These are phyloP conservation scores for Hemicentrotus pulcherrimus DNA, from an alignment of 35 echinoderm and acorn worm genomes.

Conservation along the genomic window DNA sequence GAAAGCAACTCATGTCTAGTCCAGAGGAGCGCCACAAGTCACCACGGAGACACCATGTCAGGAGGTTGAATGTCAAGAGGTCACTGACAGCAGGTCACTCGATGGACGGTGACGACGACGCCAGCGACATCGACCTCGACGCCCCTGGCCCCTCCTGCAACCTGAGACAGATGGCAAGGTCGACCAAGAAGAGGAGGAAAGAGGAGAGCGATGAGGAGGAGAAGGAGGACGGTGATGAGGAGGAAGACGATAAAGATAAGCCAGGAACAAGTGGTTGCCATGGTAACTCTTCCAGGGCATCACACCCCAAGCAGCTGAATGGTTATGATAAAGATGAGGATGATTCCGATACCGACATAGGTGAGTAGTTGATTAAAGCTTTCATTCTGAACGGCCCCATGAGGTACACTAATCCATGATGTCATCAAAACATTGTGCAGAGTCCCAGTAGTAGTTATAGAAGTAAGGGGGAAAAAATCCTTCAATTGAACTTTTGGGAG, in stretches of 20 bases:
- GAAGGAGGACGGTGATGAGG: conserved; percentile 46
- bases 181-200: conserved; percentile 39
- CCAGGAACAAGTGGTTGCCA: not conserved
- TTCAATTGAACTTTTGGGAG: no score
- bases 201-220: conserved; percentile 49
- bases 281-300: not conserved
- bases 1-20: conserved; percentile 24
- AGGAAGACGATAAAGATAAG: conserved; percentile 52
- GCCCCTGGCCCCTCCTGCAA: not conserved
- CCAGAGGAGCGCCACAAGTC: not conserved
- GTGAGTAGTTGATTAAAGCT: not conserved
- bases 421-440: no score
- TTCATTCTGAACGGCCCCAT: not conserved
- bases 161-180: not conserved
- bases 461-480: no score
- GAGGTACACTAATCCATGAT: no score
- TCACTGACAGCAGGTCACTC: not conserved
- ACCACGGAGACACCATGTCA: not conserved
- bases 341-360: not conserved
- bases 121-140: conserved; percentile 48
- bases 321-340: not conserved
- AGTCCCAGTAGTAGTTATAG: no score
- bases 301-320: not conserved
- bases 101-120: conserved; percentile 34
- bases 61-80: conserved; percentile 14